These are phyloP conservation scores for Trachymyrmex cornetzi DNA, from an alignment of 1,140 invertebrate genomes.

Conservation along the genomic window DNA sequence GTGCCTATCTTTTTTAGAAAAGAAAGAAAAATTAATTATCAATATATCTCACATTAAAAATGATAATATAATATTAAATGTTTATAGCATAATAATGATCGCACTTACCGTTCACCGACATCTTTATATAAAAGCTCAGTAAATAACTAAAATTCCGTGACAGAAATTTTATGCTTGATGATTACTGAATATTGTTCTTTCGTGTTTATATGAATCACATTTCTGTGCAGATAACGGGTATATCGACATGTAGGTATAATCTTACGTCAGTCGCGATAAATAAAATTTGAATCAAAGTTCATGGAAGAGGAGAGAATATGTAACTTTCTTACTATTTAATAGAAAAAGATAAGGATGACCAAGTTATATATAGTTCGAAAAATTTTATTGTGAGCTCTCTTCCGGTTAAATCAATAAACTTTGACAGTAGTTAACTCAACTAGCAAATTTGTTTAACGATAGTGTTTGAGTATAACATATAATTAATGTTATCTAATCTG, in stretches of 20 bases:
- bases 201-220: neutral
- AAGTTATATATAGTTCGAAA: neutral
- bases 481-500: no score
- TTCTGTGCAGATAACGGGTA: slow-evolving; percentile 8
- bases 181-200: neutral
- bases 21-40: no score
- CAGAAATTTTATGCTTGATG: neutral
- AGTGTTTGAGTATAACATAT: no score
- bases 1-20: neutral
- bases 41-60: no score
- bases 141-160: neutral
- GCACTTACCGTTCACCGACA: slow-evolving; percentile 15
- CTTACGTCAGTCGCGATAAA: neutral
- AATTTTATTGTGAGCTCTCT: no score
- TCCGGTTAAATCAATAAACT: neutral
- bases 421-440: neutral
- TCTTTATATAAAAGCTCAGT: neutral
- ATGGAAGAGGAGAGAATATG: neutral
- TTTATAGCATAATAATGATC: neutral
- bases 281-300: neutral
- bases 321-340: neutral
- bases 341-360: neutral
- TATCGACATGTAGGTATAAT: neutral
- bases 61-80: neutral
- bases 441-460: neutral